These are phyloP conservation scores for Hirtodrosophila trivittata DNA, from an alignment of 2,888 invertebrate genomes.

Conservation along the genomic window DNA sequence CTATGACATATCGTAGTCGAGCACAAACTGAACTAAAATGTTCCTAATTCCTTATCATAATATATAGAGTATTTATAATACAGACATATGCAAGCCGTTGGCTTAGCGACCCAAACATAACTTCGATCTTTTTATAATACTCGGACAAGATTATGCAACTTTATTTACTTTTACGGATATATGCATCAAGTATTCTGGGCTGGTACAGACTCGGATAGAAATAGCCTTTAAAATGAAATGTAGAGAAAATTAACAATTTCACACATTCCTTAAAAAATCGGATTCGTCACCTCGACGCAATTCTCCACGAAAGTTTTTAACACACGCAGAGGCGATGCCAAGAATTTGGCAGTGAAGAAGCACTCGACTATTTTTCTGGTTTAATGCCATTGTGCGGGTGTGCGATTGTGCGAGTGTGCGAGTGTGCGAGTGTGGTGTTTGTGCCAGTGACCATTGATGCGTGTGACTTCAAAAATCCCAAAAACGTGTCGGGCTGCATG, in stretches of 20 bases:
- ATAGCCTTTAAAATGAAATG: slow-evolving; percentile 25
- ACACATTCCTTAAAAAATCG: slow-evolving; percentile 67
- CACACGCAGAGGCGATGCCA: slow-evolving; percentile 45
- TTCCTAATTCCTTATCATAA: no score
- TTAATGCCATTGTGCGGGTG: slow-evolving; percentile 32
- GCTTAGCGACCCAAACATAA: no score
- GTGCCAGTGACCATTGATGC: slow-evolving; percentile 50
- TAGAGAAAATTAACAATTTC: slow-evolving; percentile 61
- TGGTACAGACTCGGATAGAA: no score
- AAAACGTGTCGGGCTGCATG: slow-evolving; percentile 81
- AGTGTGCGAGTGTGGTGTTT: slow-evolving; percentile 8
- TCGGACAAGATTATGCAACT: no score
- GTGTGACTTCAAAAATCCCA: slow-evolving; percentile 80
- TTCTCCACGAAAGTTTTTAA: slow-evolving; percentile 58
- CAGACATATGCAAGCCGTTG: no score
- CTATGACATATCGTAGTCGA: no score
- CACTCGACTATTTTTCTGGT: slow-evolving; percentile 19
- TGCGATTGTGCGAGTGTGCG: slow-evolving; percentile 21
- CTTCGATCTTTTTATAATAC: no score
- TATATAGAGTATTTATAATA: no score
- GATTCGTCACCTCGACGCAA: slow-evolving; percentile 75
- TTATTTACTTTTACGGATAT: no score
- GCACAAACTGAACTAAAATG: no score
- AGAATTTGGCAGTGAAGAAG: slow-evolving; percentile 58
- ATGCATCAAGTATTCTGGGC: not conserved